Evolutionary conservation across 2,113 vertebrate genomes (phyloP).

Genomic region (Craseonycteris thonglongyai): DNA sequence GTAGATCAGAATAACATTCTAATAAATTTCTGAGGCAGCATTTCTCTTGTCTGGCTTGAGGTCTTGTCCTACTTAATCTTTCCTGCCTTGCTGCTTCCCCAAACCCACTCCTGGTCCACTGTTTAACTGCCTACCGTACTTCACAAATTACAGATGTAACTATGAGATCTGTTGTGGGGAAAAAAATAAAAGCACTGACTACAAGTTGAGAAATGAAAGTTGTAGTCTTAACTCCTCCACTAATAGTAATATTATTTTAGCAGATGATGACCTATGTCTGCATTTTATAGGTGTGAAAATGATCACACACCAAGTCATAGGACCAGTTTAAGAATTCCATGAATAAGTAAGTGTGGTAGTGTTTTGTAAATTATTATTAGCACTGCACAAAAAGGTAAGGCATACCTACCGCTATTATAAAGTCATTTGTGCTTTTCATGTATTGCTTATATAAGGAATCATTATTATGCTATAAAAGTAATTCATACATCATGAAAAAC

Average conservation of each 20-base stretch:
- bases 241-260: neutral
- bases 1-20: slow-evolving; percentile 11
- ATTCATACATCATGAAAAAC: slow-evolving; percentile 19
- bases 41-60: neutral
- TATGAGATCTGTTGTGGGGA: neutral
- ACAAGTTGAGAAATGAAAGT: neutral
- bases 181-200: neutral
- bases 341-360: neutral
- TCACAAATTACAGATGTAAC: neutral
- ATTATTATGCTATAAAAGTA: neutral
- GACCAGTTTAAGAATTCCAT: neutral
- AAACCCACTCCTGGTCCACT: neutral
- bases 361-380: neutral
- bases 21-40: neutral
- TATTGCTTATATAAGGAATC: neutral
- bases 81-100: neutral
- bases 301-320: neutral
- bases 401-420: neutral
- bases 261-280: neutral
- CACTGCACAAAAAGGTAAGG: neutral
- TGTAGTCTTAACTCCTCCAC: neutral
- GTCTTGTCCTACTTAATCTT: neutral
- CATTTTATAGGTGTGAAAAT: slow-evolving; percentile 20
- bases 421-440: slow-evolving; percentile 20
- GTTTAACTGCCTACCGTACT: neutral